phyloP scores from a whole-genome alignment of 2,797 vertebrate species.

The Remorina albescens region DNA sequence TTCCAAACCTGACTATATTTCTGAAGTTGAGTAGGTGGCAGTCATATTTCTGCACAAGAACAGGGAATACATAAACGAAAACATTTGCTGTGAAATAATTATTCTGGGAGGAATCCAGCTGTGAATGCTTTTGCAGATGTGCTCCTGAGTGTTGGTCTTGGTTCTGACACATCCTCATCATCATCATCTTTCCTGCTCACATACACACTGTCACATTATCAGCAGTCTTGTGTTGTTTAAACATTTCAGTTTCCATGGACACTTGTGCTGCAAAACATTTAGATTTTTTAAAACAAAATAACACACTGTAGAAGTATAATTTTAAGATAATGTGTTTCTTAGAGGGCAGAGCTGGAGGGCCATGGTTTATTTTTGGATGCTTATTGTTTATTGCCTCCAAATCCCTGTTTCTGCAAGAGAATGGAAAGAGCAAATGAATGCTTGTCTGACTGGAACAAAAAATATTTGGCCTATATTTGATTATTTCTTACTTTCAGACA shows the following conservation, averaged over 20 bases:
- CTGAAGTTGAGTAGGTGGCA: neutral
- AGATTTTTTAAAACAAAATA: slow-evolving; percentile 41
- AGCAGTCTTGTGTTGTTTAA: slow-evolving; percentile 40
- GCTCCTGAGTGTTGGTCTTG: slow-evolving; percentile 28
- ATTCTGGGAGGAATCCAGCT: slow-evolving; percentile 59
- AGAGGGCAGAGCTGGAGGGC: no score
- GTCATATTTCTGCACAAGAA: slow-evolving; percentile 24
- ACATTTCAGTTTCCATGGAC: slow-evolving; percentile 50
- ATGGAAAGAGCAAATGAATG: slow-evolving; percentile 64
- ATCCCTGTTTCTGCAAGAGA: slow-evolving; percentile 64
- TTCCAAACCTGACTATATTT: slow-evolving; percentile 43
- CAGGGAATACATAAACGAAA: slow-evolving; percentile 62
- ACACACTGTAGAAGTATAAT: slow-evolving; percentile 42
- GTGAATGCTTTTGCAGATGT: slow-evolving; percentile 67
- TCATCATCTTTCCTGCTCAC: slow-evolving; percentile 19
- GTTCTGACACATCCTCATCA: slow-evolving; percentile 20
- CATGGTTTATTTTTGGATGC: slow-evolving; percentile 59
- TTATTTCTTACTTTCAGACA: slow-evolving; percentile 74
- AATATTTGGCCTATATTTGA: slow-evolving; percentile 82
- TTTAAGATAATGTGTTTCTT: slow-evolving; percentile 20
- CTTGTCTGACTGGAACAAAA: slow-evolving; percentile 59
- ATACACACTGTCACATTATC: slow-evolving; percentile 36
- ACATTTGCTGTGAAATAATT: slow-evolving; percentile 66
- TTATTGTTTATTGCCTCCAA: slow-evolving; percentile 65
- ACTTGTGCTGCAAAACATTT: slow-evolving; percentile 34